Evolutionary conservation across 2,113 vertebrate genomes (phyloP).

Genomic region (Hippolais icterina): DNA sequence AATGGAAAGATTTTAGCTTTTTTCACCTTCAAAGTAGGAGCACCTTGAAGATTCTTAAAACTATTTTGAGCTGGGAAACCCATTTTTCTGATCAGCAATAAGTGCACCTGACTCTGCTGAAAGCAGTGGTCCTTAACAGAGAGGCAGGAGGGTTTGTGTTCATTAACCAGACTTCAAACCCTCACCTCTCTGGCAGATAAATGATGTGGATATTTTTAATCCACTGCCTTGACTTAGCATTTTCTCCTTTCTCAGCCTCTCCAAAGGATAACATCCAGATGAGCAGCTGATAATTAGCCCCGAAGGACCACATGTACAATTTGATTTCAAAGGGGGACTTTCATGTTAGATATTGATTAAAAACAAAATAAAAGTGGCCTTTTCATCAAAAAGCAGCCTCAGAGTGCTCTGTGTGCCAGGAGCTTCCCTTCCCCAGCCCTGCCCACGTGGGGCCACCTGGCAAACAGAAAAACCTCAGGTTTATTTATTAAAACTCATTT

Average conservation of each 20-base stretch:
- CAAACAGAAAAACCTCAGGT: not conserved
- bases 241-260: not conserved
- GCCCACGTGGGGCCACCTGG: not conserved
- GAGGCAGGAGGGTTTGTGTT: not conserved
- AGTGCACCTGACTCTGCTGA: not conserved
- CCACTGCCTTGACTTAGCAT: not conserved
- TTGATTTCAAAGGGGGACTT: slow-evolving; percentile 24
- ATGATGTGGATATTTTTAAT: not conserved
- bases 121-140: not conserved
- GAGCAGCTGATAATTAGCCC: slow-evolving; percentile 45
- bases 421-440: not conserved
- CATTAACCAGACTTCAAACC: not conserved
- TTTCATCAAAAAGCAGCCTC: not conserved
- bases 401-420: not conserved
- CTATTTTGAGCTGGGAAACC: not conserved
- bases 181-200: not conserved
- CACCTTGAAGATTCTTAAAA: not conserved
- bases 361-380: not conserved
- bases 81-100: not conserved
- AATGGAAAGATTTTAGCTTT: not conserved
- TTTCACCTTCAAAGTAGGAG: not conserved
- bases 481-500: not conserved
- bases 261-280: not conserved
- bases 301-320: not conserved
- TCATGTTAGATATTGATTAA: not conserved